Base-by-base conservation (phyloP, 2,113 vertebrate genomes). In the Anolis carolinensis region DNA sequence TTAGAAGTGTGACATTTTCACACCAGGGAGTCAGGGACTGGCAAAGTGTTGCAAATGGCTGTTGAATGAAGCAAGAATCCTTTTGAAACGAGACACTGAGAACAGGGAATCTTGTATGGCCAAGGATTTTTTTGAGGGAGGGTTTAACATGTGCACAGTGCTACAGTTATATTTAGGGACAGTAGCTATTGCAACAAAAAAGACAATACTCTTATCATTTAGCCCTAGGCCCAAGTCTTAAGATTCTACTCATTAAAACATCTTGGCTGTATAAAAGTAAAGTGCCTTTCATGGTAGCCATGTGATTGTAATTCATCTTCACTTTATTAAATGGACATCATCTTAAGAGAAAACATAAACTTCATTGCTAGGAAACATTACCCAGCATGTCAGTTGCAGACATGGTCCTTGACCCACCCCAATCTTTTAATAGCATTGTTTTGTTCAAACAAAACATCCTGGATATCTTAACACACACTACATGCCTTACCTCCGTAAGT, bases 401-500 rank as follows among this genome's bases (percentile, higher is more conserved):
- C 23, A 36, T 34, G 36, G 11, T 67, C 59, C 48, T 0, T 34
- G 32, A 7, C 27, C 0, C 0, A 4, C 30, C 0, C 1, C 14
- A 20, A 8, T 9, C 76, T 59, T 13, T 80, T 75, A 62, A 62
- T 71, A 70, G 2, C 50, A 16, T 16, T 8, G 55, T 59, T 23
- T 20, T 34, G 0, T 62, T 0, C 7, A 50, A 34, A 30, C 65
- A 2, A 4, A 2, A 14, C 0, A 7, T 10, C 9, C 27, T 39
- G 1, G 75, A 13, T n/a, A 9, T 0, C 14, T 23, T 1, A 16
- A 23, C 0, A 0, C 5, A 30, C 0, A 14, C 3, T 7, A 25
- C 5, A 62, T 48, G 1, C 6, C 88, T 92, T 92, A 98, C 99
- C 98, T 99, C 98, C 20, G 98, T 99, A 88, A 99, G 96, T 85